phyloP scores from a whole-genome alignment of 2,797 vertebrate genomes.

The Myiothlypis coronata region DNA sequence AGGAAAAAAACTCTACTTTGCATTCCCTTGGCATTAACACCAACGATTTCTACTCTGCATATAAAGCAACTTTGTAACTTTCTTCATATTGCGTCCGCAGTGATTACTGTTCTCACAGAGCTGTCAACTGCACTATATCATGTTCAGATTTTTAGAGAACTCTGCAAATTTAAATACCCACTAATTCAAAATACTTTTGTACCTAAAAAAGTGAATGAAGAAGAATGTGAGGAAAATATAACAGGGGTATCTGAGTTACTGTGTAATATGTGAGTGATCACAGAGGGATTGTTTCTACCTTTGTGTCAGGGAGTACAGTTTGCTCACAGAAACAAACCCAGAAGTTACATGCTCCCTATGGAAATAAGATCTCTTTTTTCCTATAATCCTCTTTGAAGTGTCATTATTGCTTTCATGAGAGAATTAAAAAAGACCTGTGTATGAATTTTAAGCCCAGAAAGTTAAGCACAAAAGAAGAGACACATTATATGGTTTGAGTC shows the following conservation, averaged over 20 bases:
- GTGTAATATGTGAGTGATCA: not conserved
- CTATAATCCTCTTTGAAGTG: not conserved
- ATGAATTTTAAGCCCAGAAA: not conserved
- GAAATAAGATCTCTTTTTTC: not conserved
- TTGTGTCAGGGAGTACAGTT: not conserved
- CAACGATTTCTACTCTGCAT: not conserved
- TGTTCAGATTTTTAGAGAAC: not conserved
- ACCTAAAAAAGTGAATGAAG: not conserved
- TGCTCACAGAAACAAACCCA: not conserved
- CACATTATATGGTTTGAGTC: not conserved
- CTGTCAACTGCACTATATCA: not conserved
- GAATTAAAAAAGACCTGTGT: not conserved
- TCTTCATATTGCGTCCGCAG: not conserved
- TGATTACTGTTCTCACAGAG: not conserved
- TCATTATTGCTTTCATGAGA: not conserved
- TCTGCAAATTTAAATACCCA: not conserved
- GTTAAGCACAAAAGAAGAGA: not conserved
- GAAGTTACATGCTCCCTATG: not conserved
- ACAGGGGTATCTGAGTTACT: not conserved
- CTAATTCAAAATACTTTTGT: not conserved
- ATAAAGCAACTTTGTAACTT: not conserved
- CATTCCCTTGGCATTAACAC: not conserved
- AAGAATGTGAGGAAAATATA: not conserved
- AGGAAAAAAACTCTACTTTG: not conserved
- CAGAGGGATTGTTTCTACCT: not conserved